A percentile compares a stretch with the other conserved stretches of the same genome.
Evolutionary conservation across 2,113 vertebrate genomes (phyloP).

Genomic region (Melanerpes formicivorus): DNA sequence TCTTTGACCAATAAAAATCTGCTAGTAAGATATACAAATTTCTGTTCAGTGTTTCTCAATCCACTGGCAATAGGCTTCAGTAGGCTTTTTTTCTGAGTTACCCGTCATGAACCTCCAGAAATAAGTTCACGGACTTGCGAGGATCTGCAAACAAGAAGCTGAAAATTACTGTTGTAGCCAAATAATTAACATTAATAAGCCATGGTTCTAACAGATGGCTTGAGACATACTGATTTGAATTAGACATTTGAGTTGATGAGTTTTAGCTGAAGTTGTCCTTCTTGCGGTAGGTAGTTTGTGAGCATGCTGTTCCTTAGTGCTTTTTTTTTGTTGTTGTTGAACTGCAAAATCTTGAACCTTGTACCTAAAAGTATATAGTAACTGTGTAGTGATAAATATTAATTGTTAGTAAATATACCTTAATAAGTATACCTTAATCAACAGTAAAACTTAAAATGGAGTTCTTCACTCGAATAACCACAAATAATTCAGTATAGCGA

Average conservation of each 20-base stretch:
- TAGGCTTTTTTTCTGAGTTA: background rate
- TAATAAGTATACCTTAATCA: background rate
- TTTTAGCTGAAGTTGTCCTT: conserved; percentile 30
- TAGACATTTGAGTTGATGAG: conserved; percentile 43
- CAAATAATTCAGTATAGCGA: background rate
- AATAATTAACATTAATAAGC: conserved; percentile 55
- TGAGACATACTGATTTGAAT: conserved; percentile 30
- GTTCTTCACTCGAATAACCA: background rate
- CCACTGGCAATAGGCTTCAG: background rate
- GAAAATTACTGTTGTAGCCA: conserved; percentile 14
- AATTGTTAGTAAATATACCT: background rate
- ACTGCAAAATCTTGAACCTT: background rate
- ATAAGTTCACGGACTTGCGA: background rate
- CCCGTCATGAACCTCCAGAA: background rate
- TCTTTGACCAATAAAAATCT: conserved; percentile 27
- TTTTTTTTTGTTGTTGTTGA: background rate
- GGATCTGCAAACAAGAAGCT: conserved; percentile 14
- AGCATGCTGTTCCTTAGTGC: background rate
- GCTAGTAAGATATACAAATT: background rate
- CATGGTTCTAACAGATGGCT: conserved; percentile 10
- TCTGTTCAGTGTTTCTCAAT: background rate
- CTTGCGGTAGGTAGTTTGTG: conserved; percentile 13
- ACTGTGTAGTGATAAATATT: background rate
- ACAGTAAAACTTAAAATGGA: background rate
- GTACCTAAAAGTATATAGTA: background rate